Percentiles rank a stretch among this genome's conserved stretches.
Conservation (phyloP, 2,113 vertebrate genomes). For the Carettochelys insculpta region DNA sequence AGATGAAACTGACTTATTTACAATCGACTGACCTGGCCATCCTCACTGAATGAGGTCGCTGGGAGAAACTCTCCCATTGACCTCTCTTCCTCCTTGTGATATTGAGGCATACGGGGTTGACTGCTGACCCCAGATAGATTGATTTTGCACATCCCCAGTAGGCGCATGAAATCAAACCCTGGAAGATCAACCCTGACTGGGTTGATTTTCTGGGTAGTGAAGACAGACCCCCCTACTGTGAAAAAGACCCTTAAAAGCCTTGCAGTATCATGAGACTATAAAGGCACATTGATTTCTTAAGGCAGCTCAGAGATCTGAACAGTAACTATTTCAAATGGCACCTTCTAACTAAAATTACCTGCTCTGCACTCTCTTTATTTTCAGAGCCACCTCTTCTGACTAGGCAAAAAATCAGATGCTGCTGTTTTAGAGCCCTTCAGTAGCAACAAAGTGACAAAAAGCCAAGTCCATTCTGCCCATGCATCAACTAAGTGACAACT, state of each 20-base stretch:
- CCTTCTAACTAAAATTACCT: not conserved
- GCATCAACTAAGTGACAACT: not conserved
- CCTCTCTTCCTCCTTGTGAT: too few species aligned
- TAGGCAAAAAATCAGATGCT: not conserved
- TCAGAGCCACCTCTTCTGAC: not conserved
- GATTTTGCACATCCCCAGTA: too few species aligned
- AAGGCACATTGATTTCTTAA: not conserved
- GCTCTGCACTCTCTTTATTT: not conserved
- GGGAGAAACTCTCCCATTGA: too few species aligned
- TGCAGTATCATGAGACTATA: not conserved
- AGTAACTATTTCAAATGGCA: not conserved
- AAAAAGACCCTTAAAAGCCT: not conserved
- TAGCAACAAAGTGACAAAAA: rapidly evolving
- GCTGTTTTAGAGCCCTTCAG: rapidly evolving
- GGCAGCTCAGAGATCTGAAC: not conserved
- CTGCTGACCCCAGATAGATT: too few species aligned
- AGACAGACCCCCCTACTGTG: too few species aligned
- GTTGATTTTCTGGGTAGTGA: too few species aligned
- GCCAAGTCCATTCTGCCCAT: not conserved
- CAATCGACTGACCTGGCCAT: too few species aligned
- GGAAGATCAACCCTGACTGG: too few species aligned
- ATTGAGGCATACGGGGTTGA: too few species aligned
- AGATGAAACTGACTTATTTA: too few species aligned
- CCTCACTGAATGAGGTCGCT: too few species aligned
- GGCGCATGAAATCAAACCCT: too few species aligned